Evolutionary conservation across 2,797 vertebrate genomes (phyloP).

Genomic region (Clarias platycephalus): DNA sequence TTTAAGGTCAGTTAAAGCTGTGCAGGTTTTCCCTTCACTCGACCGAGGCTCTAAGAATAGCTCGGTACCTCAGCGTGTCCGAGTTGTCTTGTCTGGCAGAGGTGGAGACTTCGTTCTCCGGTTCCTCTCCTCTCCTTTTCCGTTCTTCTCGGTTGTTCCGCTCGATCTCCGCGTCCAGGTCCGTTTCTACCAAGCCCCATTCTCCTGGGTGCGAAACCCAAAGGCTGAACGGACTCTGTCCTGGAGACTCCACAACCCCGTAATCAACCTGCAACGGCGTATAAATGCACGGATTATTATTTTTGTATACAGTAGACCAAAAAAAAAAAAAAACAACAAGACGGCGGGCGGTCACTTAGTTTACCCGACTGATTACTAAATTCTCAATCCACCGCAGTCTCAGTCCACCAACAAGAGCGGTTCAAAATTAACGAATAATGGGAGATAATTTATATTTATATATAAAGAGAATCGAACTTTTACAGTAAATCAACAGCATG

Average conservation of each 20-base stretch:
- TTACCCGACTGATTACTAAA: not conserved
- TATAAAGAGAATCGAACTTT: not conserved
- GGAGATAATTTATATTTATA: not conserved
- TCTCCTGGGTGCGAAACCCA: slow-evolving; percentile 44
- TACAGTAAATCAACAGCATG: not conserved
- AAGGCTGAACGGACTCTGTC: slow-evolving; percentile 42
- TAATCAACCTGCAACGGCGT: slow-evolving; percentile 28
- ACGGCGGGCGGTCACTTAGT: not conserved
- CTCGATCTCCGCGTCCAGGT: slow-evolving; percentile 41
- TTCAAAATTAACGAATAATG: not conserved
- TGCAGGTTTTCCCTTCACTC: slow-evolving; percentile 13
- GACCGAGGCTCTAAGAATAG: slow-evolving; percentile 63
- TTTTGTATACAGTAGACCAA: not conserved
- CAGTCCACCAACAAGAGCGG: not conserved
- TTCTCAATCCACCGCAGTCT: not conserved
- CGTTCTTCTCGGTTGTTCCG: slow-evolving; percentile 46
- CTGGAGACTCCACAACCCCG: slow-evolving; percentile 44
- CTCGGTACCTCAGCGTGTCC: slow-evolving; percentile 66
- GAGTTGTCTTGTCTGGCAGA: slow-evolving; percentile 57
- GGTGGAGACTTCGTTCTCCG: slow-evolving; percentile 7
- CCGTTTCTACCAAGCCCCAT: slow-evolving; percentile 46
- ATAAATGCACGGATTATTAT: not conserved
- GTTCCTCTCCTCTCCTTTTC: slow-evolving; percentile 32
- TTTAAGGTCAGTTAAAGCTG: slow-evolving; percentile 63
- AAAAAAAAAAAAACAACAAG: not conserved